These are phyloP conservation scores for Zaprionus kolodkinae DNA, from an alignment of 1,140 invertebrate species.

Conservation along the genomic window DNA sequence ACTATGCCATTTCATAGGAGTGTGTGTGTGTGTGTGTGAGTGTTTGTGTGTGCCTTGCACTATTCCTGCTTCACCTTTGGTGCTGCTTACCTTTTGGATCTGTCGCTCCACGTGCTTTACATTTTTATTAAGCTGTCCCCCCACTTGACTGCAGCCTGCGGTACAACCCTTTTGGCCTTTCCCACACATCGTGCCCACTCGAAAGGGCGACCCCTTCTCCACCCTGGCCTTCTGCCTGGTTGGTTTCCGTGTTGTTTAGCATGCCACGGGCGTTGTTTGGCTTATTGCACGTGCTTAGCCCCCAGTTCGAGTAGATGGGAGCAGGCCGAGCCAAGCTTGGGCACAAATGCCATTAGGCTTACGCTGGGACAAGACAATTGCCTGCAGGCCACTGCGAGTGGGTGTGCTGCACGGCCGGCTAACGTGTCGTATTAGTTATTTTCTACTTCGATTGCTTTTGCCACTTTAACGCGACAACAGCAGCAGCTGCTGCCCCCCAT, in stretches of 20 bases:
- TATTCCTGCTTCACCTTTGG: slow-evolving; percentile 69
- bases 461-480: slow-evolving; percentile 78
- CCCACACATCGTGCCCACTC: slow-evolving; percentile 7
- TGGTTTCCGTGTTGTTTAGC: slow-evolving; percentile 68
- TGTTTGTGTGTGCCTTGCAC: slow-evolving; percentile 52
- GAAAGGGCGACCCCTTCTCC: neutral
- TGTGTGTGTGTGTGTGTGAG: neutral
- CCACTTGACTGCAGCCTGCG: neutral
- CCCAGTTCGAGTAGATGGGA: slow-evolving; percentile 24
- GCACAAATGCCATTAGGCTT: slow-evolving; percentile 78
- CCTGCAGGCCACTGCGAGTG: slow-evolving; percentile 64
- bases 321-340: slow-evolving; percentile 15
- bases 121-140: slow-evolving; percentile 76
- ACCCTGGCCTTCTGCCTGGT: neutral
- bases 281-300: slow-evolving; percentile 80
- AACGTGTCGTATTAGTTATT: slow-evolving; percentile 82
- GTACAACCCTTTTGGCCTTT: slow-evolving; percentile 59
- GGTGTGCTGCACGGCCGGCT: slow-evolving; percentile 59
- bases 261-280: slow-evolving; percentile 80
- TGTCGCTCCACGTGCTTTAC: slow-evolving; percentile 72
- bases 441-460: slow-evolving; percentile 82
- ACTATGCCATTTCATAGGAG: slow-evolving; percentile 79
- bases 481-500: slow-evolving; percentile 28
- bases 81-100: slow-evolving; percentile 42
- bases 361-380: slow-evolving; percentile 76